Base-by-base conservation (phyloP, 2,797 vertebrate species). In the Lacerta agilis region DNA sequence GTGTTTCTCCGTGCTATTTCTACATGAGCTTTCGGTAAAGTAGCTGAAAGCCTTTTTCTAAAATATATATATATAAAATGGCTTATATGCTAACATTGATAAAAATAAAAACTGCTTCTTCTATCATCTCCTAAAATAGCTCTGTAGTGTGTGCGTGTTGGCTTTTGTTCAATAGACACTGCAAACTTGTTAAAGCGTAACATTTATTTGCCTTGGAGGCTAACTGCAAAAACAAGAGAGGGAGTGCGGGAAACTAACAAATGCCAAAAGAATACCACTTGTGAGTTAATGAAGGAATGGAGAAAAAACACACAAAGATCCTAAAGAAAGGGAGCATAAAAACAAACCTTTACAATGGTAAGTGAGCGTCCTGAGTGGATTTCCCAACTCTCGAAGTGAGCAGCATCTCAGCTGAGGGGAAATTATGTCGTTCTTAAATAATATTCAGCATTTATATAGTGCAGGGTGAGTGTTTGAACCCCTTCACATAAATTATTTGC, bases 191-290 rank as follows among this genome's bases (percentile, higher is more conserved):
- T 85, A 76, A 67, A 69, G n/a, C 15, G 0, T 81, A 41, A 81
- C 17, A n/a, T 81, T 49, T 85, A 84, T 85, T 85, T 88, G 58
- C 83, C 69, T 85, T 66, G 61, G 61, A 81, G 58, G 67, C 66
- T 85, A 41, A 80, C 17, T 75, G 33, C 9, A 73, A 79, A 76
- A 66, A 82, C n/a, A 79, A 45, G 58, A 84, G 27, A 71, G 33
- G 61, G 23, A 23, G 38, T 58, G 17, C 1, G 43, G 49, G 79
- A 43, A 55, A 80, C 8, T 73, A 41, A 23, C 41, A 81, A 76
- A 85, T 80, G 82, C 38, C 58, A 64, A 88, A 49, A 41, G 15
- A 69, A 77, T 8, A 38, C 58, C n/a, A 87, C 41, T 66, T 87
- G 29, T 66, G 18, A 55, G n/a, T 66, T 80, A 61, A 85, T 73